Conservation (phyloP, 2,113 vertebrate species). For the Pipa parva region DNA sequence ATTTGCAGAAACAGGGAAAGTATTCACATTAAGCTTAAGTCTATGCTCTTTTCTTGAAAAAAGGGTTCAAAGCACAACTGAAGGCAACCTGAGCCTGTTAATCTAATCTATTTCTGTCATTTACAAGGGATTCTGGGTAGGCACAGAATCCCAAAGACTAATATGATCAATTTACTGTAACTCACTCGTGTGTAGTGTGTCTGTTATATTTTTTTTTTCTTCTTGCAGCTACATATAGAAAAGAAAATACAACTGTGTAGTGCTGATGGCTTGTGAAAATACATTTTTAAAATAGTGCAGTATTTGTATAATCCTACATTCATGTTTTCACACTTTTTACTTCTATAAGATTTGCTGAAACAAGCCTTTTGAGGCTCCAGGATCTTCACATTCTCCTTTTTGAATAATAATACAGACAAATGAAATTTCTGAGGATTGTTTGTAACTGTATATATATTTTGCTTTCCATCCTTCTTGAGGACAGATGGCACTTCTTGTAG, state of each 20-base stretch:
- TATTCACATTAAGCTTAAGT: background rate
- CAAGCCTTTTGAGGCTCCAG: constrained; percentile 13
- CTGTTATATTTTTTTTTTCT: no score
- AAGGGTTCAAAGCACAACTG: constrained; percentile 16
- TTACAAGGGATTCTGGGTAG: constrained; percentile 12
- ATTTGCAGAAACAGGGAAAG: background rate
- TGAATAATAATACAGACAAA: constrained; percentile 4
- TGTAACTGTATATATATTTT: background rate
- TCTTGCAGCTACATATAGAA: background rate
- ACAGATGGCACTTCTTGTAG: background rate
- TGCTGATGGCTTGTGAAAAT: constrained; percentile 22
- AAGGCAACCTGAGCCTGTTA: constrained; percentile 5
- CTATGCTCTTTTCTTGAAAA: constrained; percentile 4
- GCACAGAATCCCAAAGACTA: background rate
- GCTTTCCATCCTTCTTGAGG: background rate
- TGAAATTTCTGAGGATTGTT: constrained; percentile 5
- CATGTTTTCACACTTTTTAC: constrained; percentile 5
- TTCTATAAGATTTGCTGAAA: background rate
- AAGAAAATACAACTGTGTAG: background rate
- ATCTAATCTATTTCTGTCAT: constrained; percentile 8
- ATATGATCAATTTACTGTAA: constrained; percentile 17
- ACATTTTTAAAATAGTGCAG: constrained; percentile 38
- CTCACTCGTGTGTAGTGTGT: no score
- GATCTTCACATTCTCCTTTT: background rate
- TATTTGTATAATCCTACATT: constrained; percentile 33